Base-by-base conservation (phyloP, 2,888 invertebrate genomes). In the Tachystola acroxantha region DNA sequence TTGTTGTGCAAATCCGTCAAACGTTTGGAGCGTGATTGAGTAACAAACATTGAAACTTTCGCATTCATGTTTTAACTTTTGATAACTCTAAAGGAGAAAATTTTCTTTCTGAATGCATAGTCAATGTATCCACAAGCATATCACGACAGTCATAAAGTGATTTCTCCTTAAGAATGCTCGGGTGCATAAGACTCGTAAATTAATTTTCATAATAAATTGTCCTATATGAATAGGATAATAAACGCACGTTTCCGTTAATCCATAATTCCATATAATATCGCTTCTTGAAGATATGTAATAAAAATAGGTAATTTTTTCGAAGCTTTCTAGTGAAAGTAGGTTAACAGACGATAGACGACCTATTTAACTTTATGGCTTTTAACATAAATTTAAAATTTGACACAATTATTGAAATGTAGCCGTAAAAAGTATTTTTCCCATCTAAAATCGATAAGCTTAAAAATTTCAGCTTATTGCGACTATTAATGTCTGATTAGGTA, bases 321-420 rank as follows among this genome's bases (percentile, higher is more conserved):
- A 49, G 48, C 57, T 64, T 58, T 63, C 57, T 34, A 48, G 36
- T 58, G 70, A 76, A 75, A 76, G 76, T 72, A 60, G 72, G 74
- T 61, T 63, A 66, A 39, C 46, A 47, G 47, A 60, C 50, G 50
- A 57, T 55, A 47, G 42, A 48, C 40, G 51, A 56, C 57, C 51
- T 57, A 57, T 58, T 53, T 36, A 36, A 41, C 25, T 37, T 37
- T 37, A 40, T 32, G 43, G 45, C 43, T 40, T 41, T 50, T 46
- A 50, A 37, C 48, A 48, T 52, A 52, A 50, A 47, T 50, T n/a
- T 46, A 39, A 10, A 40, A 38, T 34, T 25, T 27, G 38, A 30
- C 44, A 40, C 44, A 11, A 13, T 31, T 32, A 32, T 24, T 34
- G 19, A 33, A 24, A 10, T n/a, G n/a, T n/a, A n/a, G n/a, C n/a